phyloP scores from a whole-genome alignment of 2,888 invertebrate genomes.

The Podotricha telesiphe region DNA sequence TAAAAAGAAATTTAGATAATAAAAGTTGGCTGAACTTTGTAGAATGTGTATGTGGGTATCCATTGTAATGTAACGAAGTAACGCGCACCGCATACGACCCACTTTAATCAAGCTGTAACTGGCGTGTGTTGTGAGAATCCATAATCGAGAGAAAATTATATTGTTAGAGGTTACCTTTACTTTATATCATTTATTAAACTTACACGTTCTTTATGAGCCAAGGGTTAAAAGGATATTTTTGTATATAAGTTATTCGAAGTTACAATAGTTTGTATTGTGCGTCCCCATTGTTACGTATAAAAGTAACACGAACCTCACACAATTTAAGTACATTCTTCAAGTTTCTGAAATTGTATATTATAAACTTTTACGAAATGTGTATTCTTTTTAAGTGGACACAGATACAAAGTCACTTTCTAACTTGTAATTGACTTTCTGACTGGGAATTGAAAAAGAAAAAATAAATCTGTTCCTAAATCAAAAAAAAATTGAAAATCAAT shows the following conservation, averaged over 20 bases:
- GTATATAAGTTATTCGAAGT: constrained; percentile 5
- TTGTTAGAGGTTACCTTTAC: constrained; percentile 51
- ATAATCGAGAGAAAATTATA: constrained; percentile 62
- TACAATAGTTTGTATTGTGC: constrained; percentile 12
- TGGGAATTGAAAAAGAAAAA: too few relatives aligned
- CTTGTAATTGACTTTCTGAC: neutral
- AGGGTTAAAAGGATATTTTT: constrained; percentile 16
- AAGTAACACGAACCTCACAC: constrained; percentile 12
- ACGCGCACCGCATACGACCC: constrained; percentile 70
- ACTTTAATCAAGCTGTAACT: constrained; percentile 65
- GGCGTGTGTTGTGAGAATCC: constrained; percentile 61
- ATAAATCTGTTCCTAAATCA: too few relatives aligned
- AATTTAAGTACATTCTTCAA: constrained; percentile 5
- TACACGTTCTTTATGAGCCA: constrained; percentile 9
- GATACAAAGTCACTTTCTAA: neutral
- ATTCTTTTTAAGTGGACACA: constrained; percentile 7
- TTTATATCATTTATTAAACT: constrained; percentile 23
- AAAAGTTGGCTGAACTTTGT: constrained; percentile 39
- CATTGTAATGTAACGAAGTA: constrained; percentile 63
- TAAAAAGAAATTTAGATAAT: constrained; percentile 16
- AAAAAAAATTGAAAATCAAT: too few relatives aligned
- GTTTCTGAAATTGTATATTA: constrained; percentile 9
- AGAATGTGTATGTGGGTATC: constrained; percentile 48
- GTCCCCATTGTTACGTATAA: constrained; percentile 5
- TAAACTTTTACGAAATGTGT: constrained; percentile 5